These are phyloP conservation scores for Phaethon lepturus DNA, from an alignment of 2,113 vertebrate genomes.

Conservation along the genomic window DNA sequence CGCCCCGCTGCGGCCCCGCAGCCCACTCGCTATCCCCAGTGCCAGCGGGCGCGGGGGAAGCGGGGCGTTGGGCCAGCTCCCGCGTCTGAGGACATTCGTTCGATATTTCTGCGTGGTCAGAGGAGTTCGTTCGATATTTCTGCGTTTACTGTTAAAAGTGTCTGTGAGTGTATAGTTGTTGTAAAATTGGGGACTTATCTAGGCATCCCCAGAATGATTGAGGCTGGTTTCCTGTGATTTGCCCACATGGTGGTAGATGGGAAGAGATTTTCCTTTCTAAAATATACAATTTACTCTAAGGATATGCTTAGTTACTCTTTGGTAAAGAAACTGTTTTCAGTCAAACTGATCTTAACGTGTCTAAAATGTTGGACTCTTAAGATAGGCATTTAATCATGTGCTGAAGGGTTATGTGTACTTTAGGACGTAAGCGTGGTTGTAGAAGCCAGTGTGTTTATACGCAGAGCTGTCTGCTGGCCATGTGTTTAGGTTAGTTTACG, in stretches of 20 bases:
- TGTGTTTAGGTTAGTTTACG: accelerated
- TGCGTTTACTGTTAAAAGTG: accelerated
- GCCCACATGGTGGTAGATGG: accelerated
- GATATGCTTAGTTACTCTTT: accelerated
- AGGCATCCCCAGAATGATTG: accelerated
- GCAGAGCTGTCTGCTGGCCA: not conserved
- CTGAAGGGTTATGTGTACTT: accelerated
- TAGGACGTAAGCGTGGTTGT: accelerated
- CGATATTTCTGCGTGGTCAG: not conserved
- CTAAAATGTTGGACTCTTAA: accelerated
- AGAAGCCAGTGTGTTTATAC: accelerated
- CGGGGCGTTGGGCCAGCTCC: not conserved
- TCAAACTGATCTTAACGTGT: not conserved
- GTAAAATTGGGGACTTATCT: not conserved
- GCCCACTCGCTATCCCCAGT: no score
- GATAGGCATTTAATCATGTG: accelerated
- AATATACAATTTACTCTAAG: not conserved
- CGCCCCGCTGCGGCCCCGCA: no score
- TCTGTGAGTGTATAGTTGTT: accelerated
- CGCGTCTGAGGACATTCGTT: accelerated
- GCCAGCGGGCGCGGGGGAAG: accelerated
- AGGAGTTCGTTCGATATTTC: no score
- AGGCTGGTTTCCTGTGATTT: not conserved
- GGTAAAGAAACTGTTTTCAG: not conserved
- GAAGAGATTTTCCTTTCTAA: not conserved